Evolutionary conservation across 2,888 invertebrate genomes (phyloP).

Genomic region (Conops quadrifasciatus): DNA sequence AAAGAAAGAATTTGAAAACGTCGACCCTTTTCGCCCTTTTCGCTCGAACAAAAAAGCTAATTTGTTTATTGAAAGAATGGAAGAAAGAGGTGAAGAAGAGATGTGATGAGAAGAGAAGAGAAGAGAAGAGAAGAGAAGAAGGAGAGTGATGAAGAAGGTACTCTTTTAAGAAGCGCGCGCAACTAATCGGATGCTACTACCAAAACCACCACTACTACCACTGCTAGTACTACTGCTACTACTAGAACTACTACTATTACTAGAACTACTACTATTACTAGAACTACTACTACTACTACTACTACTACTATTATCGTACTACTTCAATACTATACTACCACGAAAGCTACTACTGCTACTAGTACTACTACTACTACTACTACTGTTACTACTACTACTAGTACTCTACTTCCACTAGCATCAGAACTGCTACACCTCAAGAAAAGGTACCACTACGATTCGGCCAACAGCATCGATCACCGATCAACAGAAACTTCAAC

Average conservation of each 20-base stretch:
- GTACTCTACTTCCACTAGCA: neutral
- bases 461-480: neutral
- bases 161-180: slow-evolving; percentile 25
- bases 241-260: slow-evolving; percentile 8
- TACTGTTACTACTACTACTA: neutral
- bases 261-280: neutral
- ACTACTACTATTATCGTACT: no score
- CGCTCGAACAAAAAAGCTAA: no score
- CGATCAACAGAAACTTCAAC: neutral
- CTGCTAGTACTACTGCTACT: slow-evolving; percentile 14
- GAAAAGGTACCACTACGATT: neutral
- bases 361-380: slow-evolving; percentile 6
- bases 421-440: neutral
- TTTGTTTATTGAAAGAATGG: neutral
- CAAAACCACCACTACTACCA: neutral
- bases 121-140: slow-evolving; percentile 45
- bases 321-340: slow-evolving; percentile 6
- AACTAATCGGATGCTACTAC: slow-evolving; percentile 20
- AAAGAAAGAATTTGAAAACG: no score
- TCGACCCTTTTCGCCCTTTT: no score
- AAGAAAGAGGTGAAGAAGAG: slow-evolving; percentile 46
- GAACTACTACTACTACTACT: neutral
- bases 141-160: neutral
- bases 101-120: slow-evolving; percentile 44
- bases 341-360: slow-evolving; percentile 9